Base-by-base conservation (phyloP, 1,140 invertebrate genomes). In the Drosophila quadrilineata region DNA sequence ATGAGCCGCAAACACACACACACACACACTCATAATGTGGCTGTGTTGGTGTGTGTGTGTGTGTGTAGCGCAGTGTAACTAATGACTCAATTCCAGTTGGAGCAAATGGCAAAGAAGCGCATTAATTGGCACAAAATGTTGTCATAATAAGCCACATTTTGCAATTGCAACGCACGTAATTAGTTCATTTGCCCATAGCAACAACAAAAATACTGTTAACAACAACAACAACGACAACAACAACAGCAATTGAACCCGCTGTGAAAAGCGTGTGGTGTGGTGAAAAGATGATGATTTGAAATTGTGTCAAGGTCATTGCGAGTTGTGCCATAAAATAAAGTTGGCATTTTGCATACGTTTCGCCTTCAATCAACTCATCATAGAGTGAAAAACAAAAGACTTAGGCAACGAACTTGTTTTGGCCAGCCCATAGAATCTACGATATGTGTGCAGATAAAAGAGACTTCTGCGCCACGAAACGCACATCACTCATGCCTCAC, bases 231-330 rank as follows among this genome's bases (percentile, higher is more conserved):
- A 53, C 14, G 4, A 50, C 8, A 29, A 43, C 22, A 12, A 40
- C 26, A 43, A 33, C 28, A 62, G 35, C 5, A 8, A 22, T 24
- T 22, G 6, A 3, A 24, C 36, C 40, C 33, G 26, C 48, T 31
- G 48, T 59, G 62, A 66, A 50, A 46, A 63, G 28, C n/a, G n/a
- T 12, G 28, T 26, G 12, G 16, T 49, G 38, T 45, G 28, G 33
- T 40, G 6, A 56, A 75, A 50, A 43, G 43, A 59, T 49, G 19
- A 4, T 19, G 38, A 10, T 12, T n/a, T n/a, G n/a, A 36, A 60
- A 74, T 77, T 71, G 73, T 84, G 79, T 84, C 77, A 84, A 85
- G 77, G 73, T 84, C 73, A 60, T 29, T 31, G 45, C 24, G n/a
- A 48, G 41, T 26, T 36, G 29, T 67, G 19, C 24, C 49, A 59